These are phyloP conservation scores for Labeo rohita DNA, from an alignment of 2,113 vertebrate species.

Conservation along the genomic window DNA sequence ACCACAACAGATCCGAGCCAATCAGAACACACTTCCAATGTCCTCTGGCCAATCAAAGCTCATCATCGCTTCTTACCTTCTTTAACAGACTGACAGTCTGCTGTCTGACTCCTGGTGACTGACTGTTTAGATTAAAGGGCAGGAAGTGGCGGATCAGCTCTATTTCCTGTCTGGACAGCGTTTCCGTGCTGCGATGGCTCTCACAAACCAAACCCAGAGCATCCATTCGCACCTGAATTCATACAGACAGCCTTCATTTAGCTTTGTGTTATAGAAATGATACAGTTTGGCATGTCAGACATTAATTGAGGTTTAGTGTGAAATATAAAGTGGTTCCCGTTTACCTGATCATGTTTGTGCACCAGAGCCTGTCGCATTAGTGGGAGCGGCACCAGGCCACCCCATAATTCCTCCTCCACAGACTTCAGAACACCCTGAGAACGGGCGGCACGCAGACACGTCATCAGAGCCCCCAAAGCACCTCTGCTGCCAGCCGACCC, in stretches of 20 bases:
- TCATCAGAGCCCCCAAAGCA: slow-evolving; percentile 89
- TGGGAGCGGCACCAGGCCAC: slow-evolving; percentile 78
- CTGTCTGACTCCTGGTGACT: slow-evolving; percentile 87
- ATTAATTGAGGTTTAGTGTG: not conserved
- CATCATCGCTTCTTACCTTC: slow-evolving; percentile 78
- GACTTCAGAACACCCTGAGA: slow-evolving; percentile 84
- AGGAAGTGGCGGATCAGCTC: slow-evolving; percentile 85
- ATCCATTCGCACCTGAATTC: slow-evolving; percentile 86
- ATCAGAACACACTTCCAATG: slow-evolving; percentile 37
- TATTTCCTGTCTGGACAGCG: slow-evolving; percentile 84
- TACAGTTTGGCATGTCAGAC: not conserved
- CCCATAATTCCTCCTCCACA: slow-evolving; percentile 75
- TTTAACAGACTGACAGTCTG: slow-evolving; percentile 87
- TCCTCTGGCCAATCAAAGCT: not conserved
- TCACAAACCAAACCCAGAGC: slow-evolving; percentile 94
- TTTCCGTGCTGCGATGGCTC: slow-evolving; percentile 90
- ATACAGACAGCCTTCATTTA: not conserved
- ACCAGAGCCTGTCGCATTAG: slow-evolving; percentile 85
- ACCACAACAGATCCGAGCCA: not conserved
- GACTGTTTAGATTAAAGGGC: slow-evolving; percentile 86
- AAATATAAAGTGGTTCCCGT: not conserved
- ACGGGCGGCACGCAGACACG: slow-evolving; percentile 88
- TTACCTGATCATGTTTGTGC: slow-evolving; percentile 92
- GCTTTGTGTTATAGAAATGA: not conserved
- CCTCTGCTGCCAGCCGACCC: slow-evolving; percentile 79